Evolutionary conservation across 2,797 vertebrate genomes (phyloP), one percentile per base, ranked within the genome.

Genomic region (Perodicticus potto): DNA sequence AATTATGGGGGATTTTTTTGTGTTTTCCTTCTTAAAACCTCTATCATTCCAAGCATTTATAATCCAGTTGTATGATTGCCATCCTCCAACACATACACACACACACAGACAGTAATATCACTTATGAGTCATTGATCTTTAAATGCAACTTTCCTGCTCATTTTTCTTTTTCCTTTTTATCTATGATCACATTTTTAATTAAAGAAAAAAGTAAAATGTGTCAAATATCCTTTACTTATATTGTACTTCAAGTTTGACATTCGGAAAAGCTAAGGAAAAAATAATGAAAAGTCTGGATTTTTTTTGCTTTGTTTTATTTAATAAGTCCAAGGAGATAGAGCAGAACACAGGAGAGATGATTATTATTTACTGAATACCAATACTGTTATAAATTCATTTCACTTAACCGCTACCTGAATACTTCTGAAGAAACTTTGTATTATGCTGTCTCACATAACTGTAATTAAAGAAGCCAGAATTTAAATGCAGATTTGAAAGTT

Each of bases 251-350:
- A 45, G 43, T 12, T 49, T 87, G 49, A 43, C 23, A 14, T 20
- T 70, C 37, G 9, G 32, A 94, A 94, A 92, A 37, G 3, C 22
- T 32, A 29, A 0, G 0, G 5, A 78, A n/a, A 65, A 37, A 34
- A 43, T 55, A 70, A 80, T 37, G 19, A 27, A 45, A 1, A 69
- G 32, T 80, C 25, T 74, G 29, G 2, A 22, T 70, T 89, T 67
- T 12, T 89, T 82, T 81, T 93, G 13, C n/a, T 90, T 81, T 43
- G 25, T 9, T 95, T 91, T 72, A 9, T 69, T 89, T 74, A 84
- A 80, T 55, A 80, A 93, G 37, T 55, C 5, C 25, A 67, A 74
- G 88, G 40, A n/a, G 14, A 32, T 34, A 84, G 16, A 53, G 7
- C 20, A 70, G 34, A 91, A 85, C 19, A 70, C 3, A 25, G 25